A percentile compares a stretch with the other conserved stretches of the same genome.
These are phyloP conservation scores for Malurus melanocephalus DNA, from an alignment of 2,113 vertebrate genomes.

Conservation along the genomic window DNA sequence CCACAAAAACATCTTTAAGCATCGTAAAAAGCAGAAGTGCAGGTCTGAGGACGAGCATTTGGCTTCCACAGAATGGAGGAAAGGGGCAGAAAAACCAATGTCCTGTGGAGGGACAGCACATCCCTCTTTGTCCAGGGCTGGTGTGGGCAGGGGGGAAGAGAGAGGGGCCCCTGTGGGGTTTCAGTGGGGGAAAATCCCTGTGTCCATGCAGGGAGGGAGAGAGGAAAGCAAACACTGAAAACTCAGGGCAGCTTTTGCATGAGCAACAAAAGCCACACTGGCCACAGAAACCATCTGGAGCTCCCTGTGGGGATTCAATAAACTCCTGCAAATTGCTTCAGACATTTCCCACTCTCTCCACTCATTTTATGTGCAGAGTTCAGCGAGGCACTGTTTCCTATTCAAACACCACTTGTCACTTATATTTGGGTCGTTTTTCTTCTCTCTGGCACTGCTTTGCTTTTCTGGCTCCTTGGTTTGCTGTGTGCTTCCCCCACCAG, in stretches of 20 bases:
- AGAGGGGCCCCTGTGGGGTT: fast-evolving
- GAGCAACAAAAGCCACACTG: not conserved
- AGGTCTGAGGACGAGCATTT: not conserved
- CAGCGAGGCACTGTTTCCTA: not conserved
- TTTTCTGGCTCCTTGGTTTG: not conserved
- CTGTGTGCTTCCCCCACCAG: not conserved
- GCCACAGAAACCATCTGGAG: constrained; percentile 43
- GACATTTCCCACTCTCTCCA: constrained; percentile 13
- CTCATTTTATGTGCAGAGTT: constrained; percentile 26
- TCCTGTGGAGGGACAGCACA: fast-evolving
- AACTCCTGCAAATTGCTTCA: constrained; percentile 40
- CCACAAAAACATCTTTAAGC: not conserved
- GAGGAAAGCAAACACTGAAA: not conserved
- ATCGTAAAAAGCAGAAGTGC: not conserved
- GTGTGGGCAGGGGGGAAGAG: fast-evolving
- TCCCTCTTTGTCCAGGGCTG: fast-evolving
- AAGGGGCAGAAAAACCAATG: fast-evolving
- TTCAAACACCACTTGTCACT: constrained; percentile 18
- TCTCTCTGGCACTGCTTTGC: not conserved
- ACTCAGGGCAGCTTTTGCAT: not conserved
- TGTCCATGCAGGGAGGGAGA: fast-evolving
- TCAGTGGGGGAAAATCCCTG: fast-evolving
- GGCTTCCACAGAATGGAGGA: not conserved
- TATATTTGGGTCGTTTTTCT: not conserved
- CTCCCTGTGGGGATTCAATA: constrained; percentile 47